Base-by-base conservation (phyloP, 92 coral and sea anemone species). In the Actinernus sp. region DNA sequence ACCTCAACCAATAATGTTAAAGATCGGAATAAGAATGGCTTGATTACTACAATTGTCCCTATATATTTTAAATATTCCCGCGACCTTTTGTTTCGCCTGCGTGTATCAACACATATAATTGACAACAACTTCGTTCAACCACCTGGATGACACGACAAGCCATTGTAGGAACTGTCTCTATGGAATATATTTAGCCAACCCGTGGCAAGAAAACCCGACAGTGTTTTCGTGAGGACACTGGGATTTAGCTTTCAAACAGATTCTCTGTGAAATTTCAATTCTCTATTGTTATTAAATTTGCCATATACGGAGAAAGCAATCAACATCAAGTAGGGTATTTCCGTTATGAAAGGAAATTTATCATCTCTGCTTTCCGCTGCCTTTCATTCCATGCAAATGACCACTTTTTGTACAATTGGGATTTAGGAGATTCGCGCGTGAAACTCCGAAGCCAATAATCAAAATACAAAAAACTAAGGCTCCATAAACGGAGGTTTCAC, bases 291-390 rank as follows among this genome's bases (percentile, higher is more conserved):
- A 67, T 77, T 58, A 60, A 49, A 60, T 70, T 65, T 66, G 49
- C 97, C 97, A 86, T 61, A 90, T 90, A 90, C 64, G 97, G 97
- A 62, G 54, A 81, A 53, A 41, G 71, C 80, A 90, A 86, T 90
- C 89, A 90, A 65, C 79, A 63, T 51, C 52, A 55, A 78, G 93
- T 46, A 32, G 83, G 83, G 52, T 75, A 90, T 86, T 90, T 90
- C 97, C 97, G 97, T 77, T 79, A 37, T 14, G 55, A 61, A 46
- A 86, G 92, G 97, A 90, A 90, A 90, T 90, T 86, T 86, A 76
- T 76, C 88, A 73, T 86, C 78, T 79, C 26, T 38, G 58, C 84
- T 63, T 90, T 90, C 92, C 97, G 92, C 65, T 74, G 73, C 81
- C 74, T 81, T 86, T 81, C 88, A 67, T 67, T 56, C 27, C 59